These are phyloP conservation scores for Fratercula arctica DNA, from an alignment of 2,797 vertebrate species.

Conservation along the genomic window DNA sequence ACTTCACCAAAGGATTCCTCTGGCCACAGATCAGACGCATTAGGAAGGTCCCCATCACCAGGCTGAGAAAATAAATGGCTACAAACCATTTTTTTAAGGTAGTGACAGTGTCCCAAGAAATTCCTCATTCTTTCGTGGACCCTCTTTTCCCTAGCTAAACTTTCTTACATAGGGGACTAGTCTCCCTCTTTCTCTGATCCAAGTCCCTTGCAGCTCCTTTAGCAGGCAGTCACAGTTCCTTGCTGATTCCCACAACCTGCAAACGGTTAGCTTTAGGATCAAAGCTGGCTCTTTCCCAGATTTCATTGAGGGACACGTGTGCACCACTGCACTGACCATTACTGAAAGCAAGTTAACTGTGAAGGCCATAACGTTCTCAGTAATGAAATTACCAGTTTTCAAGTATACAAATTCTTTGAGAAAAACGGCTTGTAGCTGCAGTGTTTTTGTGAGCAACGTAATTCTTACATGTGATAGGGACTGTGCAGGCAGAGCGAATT, in stretches of 20 bases:
- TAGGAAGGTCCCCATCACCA: not conserved
- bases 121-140: not conserved
- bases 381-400: not conserved
- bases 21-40: not conserved
- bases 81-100: rapidly evolving
- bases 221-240: not conserved
- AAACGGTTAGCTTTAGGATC: not conserved
- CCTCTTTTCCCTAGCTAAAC: not conserved
- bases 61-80: not conserved
- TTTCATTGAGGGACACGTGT: not conserved
- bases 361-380: not conserved
- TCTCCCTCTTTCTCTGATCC: not conserved
- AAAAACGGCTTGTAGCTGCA: not conserved
- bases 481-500: not conserved
- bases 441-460: not conserved
- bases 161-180: not conserved
- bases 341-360: not conserved
- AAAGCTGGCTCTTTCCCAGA: not conserved
- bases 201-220: not conserved
- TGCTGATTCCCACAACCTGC: not conserved
- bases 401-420: not conserved
- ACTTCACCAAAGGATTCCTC: not conserved
- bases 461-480: not conserved
- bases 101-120: not conserved
- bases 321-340: not conserved